These are phyloP conservation scores for Hylaea fasciaria DNA, from an alignment of 2,888 invertebrate species.

Conservation along the genomic window DNA sequence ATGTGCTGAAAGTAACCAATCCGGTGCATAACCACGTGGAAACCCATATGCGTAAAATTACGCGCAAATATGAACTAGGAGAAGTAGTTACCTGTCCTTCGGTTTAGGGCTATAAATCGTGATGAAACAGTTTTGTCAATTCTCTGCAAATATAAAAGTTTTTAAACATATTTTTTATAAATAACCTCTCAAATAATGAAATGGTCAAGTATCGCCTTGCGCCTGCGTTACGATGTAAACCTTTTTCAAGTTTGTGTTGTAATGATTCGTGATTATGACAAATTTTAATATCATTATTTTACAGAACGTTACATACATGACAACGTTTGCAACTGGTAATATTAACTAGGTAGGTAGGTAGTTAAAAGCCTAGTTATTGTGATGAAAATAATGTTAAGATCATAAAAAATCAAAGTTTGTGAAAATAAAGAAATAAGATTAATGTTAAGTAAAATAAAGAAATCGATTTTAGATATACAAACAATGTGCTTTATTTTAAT, in stretches of 20 bases:
- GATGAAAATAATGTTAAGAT: constrained; percentile 29
- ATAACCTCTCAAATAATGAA: too few relatives aligned
- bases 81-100: constrained; percentile 79
- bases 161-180: not conserved
- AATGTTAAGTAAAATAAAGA: constrained; percentile 14
- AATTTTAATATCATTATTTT: too few relatives aligned
- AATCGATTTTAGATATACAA: constrained; percentile 14
- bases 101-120: constrained; percentile 50
- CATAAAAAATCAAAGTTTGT: constrained; percentile 4
- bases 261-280: too few relatives aligned
- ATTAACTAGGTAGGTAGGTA: too few relatives aligned
- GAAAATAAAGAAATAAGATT: constrained; percentile 13
- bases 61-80: constrained; percentile 74
- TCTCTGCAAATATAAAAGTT: constrained; percentile 7
- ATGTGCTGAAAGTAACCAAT: constrained; percentile 75
- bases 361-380: constrained; percentile 28
- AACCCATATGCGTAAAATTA: constrained; percentile 75
- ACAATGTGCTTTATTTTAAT: constrained; percentile 2
- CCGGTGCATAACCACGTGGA: constrained; percentile 76
- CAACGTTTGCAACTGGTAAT: too few relatives aligned
- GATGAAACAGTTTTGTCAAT: not conserved
- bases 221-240: too few relatives aligned
- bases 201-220: too few relatives aligned
- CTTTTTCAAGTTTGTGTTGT: too few relatives aligned
- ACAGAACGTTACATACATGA: too few relatives aligned